Percentiles rank a stretch among this genome's conserved stretches.
Conservation (phyloP, 2,113 vertebrate species). For the Oreotrochilus melanogaster region DNA sequence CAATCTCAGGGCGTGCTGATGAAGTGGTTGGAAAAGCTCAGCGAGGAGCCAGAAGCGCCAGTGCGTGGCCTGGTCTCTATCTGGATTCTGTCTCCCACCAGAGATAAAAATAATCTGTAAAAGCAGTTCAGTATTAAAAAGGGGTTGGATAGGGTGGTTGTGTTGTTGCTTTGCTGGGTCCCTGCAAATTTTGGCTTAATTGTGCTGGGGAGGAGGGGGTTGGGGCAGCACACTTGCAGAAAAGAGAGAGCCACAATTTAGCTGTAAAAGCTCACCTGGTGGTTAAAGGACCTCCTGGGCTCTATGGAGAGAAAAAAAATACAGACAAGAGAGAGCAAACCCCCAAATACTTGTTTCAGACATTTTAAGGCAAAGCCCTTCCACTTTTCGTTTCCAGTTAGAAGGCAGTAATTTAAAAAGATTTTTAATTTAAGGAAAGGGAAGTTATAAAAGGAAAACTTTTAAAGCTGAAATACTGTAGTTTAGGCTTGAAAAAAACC, state of each 20-base stretch:
- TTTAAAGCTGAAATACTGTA: neutral
- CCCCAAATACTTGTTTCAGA: neutral
- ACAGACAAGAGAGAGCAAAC: neutral
- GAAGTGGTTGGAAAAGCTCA: conserved; percentile 24
- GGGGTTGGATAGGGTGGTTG: neutral
- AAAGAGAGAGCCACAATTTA: neutral
- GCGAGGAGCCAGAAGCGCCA: neutral
- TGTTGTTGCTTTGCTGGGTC: fast-evolving
- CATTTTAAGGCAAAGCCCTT: neutral
- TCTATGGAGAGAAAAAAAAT: fast-evolving
- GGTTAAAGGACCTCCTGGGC: neutral
- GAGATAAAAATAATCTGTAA: conserved; percentile 28
- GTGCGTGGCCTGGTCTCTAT: neutral
- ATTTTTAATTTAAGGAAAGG: neutral
- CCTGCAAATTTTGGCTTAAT: neutral
- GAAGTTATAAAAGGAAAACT: neutral
- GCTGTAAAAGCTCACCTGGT: neutral
- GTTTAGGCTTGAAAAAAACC: neutral
- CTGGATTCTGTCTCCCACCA: neutral
- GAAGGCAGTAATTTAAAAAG: neutral
- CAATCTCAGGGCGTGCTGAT: conserved; percentile 27
- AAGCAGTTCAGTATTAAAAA: neutral
- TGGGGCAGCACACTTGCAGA: neutral
- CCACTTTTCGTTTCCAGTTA: neutral
- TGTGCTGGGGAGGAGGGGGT: neutral